Conservation (phyloP, 2,888 invertebrate genomes). For the Ormia ochracea region DNA sequence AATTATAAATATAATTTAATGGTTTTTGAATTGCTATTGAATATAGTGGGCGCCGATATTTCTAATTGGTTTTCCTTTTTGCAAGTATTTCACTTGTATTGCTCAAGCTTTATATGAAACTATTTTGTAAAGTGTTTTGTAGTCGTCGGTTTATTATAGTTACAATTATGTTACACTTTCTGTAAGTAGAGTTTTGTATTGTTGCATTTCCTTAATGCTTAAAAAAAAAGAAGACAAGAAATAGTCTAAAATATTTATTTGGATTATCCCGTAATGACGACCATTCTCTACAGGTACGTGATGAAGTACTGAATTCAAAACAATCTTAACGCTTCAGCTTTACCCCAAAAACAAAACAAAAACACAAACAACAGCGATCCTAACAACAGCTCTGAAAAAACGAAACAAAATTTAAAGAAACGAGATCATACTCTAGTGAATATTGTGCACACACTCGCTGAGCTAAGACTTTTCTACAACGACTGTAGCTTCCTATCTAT, state of each 20-base stretch:
- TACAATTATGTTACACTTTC: conserved; percentile 32
- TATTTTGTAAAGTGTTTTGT: conserved; percentile 34
- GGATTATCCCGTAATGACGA: conserved; percentile 64
- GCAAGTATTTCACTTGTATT: conserved; percentile 13
- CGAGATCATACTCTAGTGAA: conserved; percentile 62
- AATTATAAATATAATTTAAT: neutral
- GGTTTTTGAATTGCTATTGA: neutral
- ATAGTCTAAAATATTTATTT: conserved; percentile 55
- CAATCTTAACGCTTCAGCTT: conserved; percentile 65
- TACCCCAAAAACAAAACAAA: conserved; percentile 63
- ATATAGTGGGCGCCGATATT: conserved; percentile 21
- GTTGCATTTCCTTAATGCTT: conserved; percentile 61
- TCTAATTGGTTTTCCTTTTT: conserved; percentile 16
- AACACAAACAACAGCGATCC: conserved; percentile 50
- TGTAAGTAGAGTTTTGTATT: conserved; percentile 64
- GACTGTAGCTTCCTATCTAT: conserved; percentile 58
- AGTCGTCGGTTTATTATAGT: conserved; percentile 22
- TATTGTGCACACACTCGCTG: conserved; percentile 54
- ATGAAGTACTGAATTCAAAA: conserved; percentile 66
- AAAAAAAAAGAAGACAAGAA: conserved; percentile 45
- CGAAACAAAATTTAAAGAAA: conserved; percentile 37
- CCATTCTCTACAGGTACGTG: conserved; percentile 66
- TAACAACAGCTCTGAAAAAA: conserved; percentile 52
- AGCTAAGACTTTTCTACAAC: conserved; percentile 44
- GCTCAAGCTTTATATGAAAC: conserved; percentile 1